phyloP scores from a whole-genome alignment of 2,888 invertebrate genomes.

The Pollenia angustigena region DNA sequence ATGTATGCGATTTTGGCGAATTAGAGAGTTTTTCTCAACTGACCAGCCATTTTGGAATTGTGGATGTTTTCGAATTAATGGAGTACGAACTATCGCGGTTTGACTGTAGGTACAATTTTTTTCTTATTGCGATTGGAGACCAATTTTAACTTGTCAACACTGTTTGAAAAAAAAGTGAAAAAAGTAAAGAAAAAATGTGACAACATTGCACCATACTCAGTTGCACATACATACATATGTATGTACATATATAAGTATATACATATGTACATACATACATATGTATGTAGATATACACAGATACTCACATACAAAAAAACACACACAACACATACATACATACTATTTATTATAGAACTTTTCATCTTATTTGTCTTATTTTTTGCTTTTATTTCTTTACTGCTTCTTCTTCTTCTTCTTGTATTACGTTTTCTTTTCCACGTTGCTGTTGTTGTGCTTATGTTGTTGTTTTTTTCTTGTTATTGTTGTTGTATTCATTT shows the following conservation, averaged over 20 bases:
- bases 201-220: conserved; percentile 67
- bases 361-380: conserved; percentile 46
- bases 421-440: conserved; percentile 46
- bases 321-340: background rate
- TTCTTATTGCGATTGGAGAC: conserved; percentile 61
- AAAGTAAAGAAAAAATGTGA: conserved; percentile 58
- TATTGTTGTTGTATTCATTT: conserved; percentile 16
- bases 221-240: background rate
- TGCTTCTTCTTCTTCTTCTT: conserved; percentile 22
- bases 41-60: too few species aligned
- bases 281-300: background rate
- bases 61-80: too few species aligned
- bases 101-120: background rate
- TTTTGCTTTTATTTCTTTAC: conserved; percentile 23
- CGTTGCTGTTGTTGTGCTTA: conserved; percentile 34
- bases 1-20: too few species aligned
- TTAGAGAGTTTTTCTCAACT: too few species aligned
- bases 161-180: conserved; percentile 52
- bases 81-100: too few species aligned
- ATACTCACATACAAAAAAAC: too few species aligned
- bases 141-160: conserved; percentile 70
- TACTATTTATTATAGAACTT: conserved; percentile 40
- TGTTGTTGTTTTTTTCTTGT: background rate
- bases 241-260: background rate
- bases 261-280: background rate